Conservation (phyloP, 2,113 vertebrate genomes). For the Lagopus muta region DNA sequence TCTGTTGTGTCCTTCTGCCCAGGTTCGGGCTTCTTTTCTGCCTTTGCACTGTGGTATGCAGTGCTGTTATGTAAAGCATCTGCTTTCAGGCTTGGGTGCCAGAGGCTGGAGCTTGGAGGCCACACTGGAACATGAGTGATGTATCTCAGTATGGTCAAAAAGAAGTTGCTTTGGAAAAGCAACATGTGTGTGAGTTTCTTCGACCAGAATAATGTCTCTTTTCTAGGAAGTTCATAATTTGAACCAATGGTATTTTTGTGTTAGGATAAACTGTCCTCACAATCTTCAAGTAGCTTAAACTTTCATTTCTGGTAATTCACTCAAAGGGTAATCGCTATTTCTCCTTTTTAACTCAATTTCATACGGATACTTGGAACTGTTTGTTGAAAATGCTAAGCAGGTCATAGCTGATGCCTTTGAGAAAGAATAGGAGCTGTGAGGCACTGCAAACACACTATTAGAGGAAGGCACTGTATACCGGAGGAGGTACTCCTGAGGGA, state of each 20-base stretch:
- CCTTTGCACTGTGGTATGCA: fast-evolving
- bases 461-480: fast-evolving
- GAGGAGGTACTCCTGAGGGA: neutral
- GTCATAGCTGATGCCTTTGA: fast-evolving
- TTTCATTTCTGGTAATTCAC: neutral
- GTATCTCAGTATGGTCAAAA: neutral
- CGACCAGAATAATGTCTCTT: neutral
- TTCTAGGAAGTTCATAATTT: neutral
- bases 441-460: neutral
- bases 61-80: neutral
- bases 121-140: fast-evolving
- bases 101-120: neutral
- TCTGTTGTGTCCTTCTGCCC: fast-evolving
- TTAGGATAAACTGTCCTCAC: slow-evolving; percentile 8
- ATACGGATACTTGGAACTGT: slow-evolving; percentile 30
- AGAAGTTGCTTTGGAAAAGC: neutral
- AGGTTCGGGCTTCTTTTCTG: neutral
- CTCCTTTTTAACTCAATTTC: neutral
- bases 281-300: neutral
- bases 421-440: fast-evolving
- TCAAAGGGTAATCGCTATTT: slow-evolving; percentile 42
- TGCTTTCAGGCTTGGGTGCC: fast-evolving
- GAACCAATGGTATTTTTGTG: neutral
- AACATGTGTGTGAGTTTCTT: neutral
- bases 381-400: slow-evolving; percentile 28